Base-by-base conservation (phyloP, 2,888 invertebrate genomes). In the Sepiola atlantica region DNA sequence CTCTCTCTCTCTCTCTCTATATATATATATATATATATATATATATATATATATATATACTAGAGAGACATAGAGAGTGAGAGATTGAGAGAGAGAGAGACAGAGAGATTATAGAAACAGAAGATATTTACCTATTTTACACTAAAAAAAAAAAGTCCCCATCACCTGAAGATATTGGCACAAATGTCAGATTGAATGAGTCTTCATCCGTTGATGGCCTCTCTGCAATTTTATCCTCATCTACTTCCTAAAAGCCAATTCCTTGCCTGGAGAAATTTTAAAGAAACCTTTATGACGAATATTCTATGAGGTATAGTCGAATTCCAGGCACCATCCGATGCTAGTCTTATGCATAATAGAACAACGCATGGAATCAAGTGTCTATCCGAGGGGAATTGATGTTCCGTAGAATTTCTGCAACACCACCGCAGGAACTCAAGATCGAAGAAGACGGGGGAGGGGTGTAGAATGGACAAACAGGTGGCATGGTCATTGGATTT, bases 311-410 rank as follows among this genome's bases (percentile, higher is more conserved):
- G 77, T 77, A 77, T 77, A 77, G 77, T 77, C 14, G 2, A 18
- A 18, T 32, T 77, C n/a, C 32, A n/a, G 32, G 77, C 77, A 77
- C n/a, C n/a, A n/a, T 77, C 45, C 45, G n/a, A 77, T 77, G 77
- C 77, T n/a, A 77, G 77, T n/a, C 77, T 77, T n/a, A 77, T 77
- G 77, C 77, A 77, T 77, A 77, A 77, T 77, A 77, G 77, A 77
- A 77, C n/a, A 32, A n/a, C n/a, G 32, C n/a, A 77, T 32, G 77
- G 77, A 77, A 32, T 16, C 20, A n/a, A 77, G 32, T 32, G 77
- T 77, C 77, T 77, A n/a, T 77, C 77, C 16, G 14, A 32, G 77
- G 32, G 77, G 77, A 77, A 77, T 32, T 32, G n/a, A 77, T n/a
- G 77, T 18, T 77, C n/a, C n/a, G 77, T 77, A 77, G 77, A 77